phyloP scores from a whole-genome alignment of 2,888 invertebrate genomes.

The Proisotoma minuta region DNA sequence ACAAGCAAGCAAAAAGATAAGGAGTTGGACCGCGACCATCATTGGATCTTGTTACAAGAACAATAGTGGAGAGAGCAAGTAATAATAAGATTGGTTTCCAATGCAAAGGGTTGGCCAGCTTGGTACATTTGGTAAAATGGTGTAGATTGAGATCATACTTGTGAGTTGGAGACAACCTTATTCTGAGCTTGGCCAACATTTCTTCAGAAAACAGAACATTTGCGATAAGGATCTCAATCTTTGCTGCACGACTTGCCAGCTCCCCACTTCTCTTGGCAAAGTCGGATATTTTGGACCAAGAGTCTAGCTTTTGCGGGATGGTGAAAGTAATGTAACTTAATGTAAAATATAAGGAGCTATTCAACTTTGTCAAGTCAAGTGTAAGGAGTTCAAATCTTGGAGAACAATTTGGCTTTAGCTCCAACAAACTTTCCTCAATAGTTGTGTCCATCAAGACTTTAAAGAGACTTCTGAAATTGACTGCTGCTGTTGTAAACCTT shows the following conservation, averaged over 20 bases:
- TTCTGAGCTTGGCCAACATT: background rate
- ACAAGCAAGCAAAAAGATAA: background rate
- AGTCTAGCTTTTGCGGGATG: background rate
- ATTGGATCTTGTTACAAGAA: background rate
- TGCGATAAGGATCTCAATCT: constrained; percentile 1
- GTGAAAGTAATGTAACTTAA: background rate
- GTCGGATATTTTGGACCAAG: background rate
- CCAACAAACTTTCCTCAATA: constrained; percentile 9
- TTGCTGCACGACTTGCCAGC: background rate
- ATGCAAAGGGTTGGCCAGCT: background rate
- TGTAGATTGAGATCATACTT: background rate
- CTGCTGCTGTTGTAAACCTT: background rate
- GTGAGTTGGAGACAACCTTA: background rate
- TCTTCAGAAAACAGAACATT: background rate
- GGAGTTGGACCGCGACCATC: constrained; percentile 4
- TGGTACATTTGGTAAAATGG: background rate
- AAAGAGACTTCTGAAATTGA: background rate
- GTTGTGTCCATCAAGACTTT: background rate
- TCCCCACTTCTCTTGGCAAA: too few species aligned
- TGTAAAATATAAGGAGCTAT: background rate
- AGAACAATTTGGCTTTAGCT: background rate
- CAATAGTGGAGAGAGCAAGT: background rate
- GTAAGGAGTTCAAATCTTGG: background rate
- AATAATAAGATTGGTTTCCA: background rate
- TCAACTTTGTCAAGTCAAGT: constrained; percentile 3